Evolutionary conservation across 2,797 vertebrate genomes (phyloP), one percentile per base, ranked within the genome.

Genomic region (Pseudochaenichthys georgianus): DNA sequence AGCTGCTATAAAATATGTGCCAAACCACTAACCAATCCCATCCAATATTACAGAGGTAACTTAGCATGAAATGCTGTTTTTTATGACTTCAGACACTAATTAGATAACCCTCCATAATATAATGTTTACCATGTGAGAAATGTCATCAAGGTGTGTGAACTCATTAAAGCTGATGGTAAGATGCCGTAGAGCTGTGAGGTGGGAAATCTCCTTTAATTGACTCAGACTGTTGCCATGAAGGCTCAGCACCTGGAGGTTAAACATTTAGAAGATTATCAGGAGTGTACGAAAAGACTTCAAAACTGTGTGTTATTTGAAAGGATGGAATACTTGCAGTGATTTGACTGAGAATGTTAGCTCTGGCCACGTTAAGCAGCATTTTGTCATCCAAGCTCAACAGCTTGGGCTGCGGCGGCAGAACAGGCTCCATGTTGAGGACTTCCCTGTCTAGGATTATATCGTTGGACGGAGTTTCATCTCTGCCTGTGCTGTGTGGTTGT

Each of bases 211-310:
- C 78, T 94, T 94, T 59, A 97, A 86, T 65, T 90, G 95, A 74
- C 77, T 95, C 85, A 98, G 90, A 74, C 93, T 94, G 87, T 95
- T 97, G 55, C 94, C 95, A 62, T 96, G 96, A 87, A 96, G 95
- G 91, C 96, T 96, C 80, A 98, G 91, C 71, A 94, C 92, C 95
- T 96, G 79, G n/a, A 72, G 47, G 68, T 52, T 77, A 3, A 70
- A 72, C 13, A 64, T 15, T 47, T 16, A 21, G 15, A 64, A 58
- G n/a, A 54, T 13, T 34, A n/a, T 5, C 13, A 13, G 55, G 17
- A 66, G 31, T 2, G 0, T 2, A 61, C 53, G 13, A 63, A 73
- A 69, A 13, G 9, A 23, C 53, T 31, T 80, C 16, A 61, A 53
- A 75, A 31, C 28, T 38, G 23, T 9, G 47, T 28, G 15, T 19